Evolutionary conservation across 2,113 vertebrate genomes (phyloP), one percentile per base, ranked within the genome.

Genomic region (Ciconia maguari): DNA sequence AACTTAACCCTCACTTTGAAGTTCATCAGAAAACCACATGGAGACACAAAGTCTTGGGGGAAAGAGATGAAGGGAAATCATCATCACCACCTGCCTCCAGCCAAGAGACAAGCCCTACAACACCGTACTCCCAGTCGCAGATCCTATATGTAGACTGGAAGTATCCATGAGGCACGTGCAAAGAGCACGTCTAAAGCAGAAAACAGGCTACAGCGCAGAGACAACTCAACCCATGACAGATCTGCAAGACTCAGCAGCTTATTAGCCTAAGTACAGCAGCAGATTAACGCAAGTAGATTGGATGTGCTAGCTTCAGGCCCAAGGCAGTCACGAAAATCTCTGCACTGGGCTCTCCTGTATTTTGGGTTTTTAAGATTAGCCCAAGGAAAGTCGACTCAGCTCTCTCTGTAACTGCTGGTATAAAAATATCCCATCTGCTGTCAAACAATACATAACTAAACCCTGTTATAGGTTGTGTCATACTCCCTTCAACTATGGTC

Each of bases 401-500:
- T 44, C 84, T 55, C 55, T 48, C 80, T 91, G 52, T 58, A 87
- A 93, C 69, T 69, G 57, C 30, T 87, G 21, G 61, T 84, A 71
- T 90, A 96, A 91, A 96, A 95, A 93, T 87, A 96, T 29, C 65
- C 22, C 57, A 64, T 71, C 81, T 79, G 60, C 57, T 82, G 74
- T 85, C 87, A 91, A 91, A 85, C 9, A 90, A 68, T 17, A 82
- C 62, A 61, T 44, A 49, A 62, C 81, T 91, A 68, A 93, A 72
- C 32, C 25, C 48, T 72, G 25, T 52, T 58, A 88, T 30, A 62
- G 42, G 29, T 76, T 52, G 18, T 87, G 81, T 79, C 70, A 68
- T 36, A 64, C 24, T 71, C 44, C 38, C 16, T 89, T 78, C 83
- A 89, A 62, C 69, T 48, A 42, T 5, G 21, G n/a, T 69, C 70